Conservation (phyloP, 2,113 vertebrate genomes). For the Loxodonta africana region DNA sequence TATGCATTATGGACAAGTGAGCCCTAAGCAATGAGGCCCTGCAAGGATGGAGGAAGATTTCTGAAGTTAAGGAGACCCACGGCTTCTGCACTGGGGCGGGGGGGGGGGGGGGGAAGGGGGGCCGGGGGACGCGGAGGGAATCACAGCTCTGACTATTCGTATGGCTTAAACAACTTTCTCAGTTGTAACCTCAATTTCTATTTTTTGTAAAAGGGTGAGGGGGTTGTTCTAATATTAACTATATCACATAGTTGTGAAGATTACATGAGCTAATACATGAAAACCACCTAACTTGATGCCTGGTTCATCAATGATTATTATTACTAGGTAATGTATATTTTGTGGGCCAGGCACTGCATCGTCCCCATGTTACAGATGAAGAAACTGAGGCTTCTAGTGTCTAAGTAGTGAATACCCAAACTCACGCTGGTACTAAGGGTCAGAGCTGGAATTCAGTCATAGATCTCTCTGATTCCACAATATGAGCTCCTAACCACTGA, state of each 20-base stretch:
- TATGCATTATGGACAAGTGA: not conserved
- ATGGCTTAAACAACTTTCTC: not conserved
- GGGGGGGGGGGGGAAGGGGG: too few species aligned
- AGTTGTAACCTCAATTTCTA: not conserved
- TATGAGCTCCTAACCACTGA: not conserved
- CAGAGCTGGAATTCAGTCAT: not conserved
- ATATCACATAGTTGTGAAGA: not conserved
- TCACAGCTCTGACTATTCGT: not conserved
- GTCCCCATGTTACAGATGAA: not conserved
- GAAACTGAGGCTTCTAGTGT: not conserved
- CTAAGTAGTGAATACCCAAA: not conserved
- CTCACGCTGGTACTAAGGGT: not conserved
- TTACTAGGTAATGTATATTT: not conserved
- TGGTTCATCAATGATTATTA: not conserved
- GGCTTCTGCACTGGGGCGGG: too few species aligned
- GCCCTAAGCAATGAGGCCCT: not conserved
- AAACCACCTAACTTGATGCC: not conserved
- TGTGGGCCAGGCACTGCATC: not conserved
- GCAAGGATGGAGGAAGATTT: not conserved
- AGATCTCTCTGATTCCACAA: not conserved
- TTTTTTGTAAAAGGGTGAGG: not conserved
- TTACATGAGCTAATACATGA: not conserved
- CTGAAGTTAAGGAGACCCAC: not conserved
- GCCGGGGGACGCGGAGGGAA: too few species aligned
- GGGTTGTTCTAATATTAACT: not conserved